A percentile compares a stretch with the other conserved stretches of the same genome.
phyloP scores from a whole-genome alignment of 1,140 invertebrate species.

The Heterodera schachtii region DNA sequence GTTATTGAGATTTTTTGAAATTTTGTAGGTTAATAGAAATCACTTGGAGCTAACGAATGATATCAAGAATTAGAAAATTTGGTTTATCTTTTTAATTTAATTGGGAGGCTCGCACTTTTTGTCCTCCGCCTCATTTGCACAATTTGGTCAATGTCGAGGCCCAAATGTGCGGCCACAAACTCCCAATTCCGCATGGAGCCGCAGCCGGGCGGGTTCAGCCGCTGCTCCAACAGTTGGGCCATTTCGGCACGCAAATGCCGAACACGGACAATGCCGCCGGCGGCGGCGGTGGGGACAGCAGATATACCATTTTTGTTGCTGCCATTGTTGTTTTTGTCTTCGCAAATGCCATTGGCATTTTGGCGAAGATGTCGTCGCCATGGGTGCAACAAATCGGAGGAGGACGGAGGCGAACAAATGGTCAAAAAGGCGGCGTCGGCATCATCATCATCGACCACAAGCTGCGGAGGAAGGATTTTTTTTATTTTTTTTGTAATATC shows the following conservation, averaged over 20 bases:
- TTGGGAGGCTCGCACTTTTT: not conserved
- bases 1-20: too few relatives aligned
- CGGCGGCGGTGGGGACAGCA: not conserved
- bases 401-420: not conserved
- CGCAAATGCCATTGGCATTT: too few relatives aligned
- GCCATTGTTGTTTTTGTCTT: not conserved
- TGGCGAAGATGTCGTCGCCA: not conserved
- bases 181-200: slow-evolving; percentile 47
- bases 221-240: slow-evolving; percentile 5
- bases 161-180: slow-evolving; percentile 33
- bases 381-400: not conserved
- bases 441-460: too few relatives aligned
- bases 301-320: too few relatives aligned
- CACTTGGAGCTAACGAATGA: too few relatives aligned
- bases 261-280: not conserved
- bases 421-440: not conserved
- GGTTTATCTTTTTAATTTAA: too few relatives aligned
- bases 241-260: slow-evolving; percentile 1
- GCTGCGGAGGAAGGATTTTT: too few relatives aligned
- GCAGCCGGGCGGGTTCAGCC: slow-evolving; percentile 27
- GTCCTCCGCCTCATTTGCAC: not conserved
- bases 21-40: too few relatives aligned
- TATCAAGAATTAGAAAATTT: too few relatives aligned
- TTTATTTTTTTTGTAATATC: too few relatives aligned
- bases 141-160: slow-evolving; percentile 35